A percentile compares a stretch with the other conserved stretches of the same genome.
These are phyloP conservation scores for Ivindomyrus marchei DNA, from an alignment of 2,113 vertebrate genomes.

Conservation along the genomic window DNA sequence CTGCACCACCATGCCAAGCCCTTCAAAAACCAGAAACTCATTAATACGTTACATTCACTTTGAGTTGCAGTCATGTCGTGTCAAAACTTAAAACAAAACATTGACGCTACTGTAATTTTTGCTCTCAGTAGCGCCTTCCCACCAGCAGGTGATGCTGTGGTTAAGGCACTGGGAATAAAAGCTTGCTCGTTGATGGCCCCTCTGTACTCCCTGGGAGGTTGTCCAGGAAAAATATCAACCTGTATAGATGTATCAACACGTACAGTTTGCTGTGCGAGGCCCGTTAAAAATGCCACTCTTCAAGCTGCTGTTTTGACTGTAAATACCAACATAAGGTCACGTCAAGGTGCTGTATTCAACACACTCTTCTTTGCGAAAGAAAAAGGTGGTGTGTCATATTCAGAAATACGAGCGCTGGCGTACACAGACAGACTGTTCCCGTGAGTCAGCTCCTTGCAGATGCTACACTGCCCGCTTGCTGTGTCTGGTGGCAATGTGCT, in stretches of 20 bases:
- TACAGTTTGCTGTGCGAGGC: neutral
- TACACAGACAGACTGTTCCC: neutral
- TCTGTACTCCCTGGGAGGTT: neutral
- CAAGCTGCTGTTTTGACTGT: neutral
- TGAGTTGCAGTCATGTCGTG: neutral
- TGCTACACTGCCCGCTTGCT: neutral
- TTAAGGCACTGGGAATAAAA: neutral
- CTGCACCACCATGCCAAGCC: too few relatives aligned
- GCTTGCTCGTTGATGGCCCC: neutral
- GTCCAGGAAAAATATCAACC: neutral
- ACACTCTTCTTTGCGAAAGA: neutral
- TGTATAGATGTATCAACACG: neutral
- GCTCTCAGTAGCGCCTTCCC: neutral
- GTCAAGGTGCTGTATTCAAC: slow-evolving; percentile 1
- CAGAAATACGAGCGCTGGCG: neutral
- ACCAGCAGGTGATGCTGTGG: neutral
- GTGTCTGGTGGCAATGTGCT: neutral
- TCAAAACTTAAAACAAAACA: neutral
- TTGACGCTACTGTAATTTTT: neutral
- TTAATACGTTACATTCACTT: neutral
- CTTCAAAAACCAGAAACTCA: neutral
- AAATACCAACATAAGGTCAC: slow-evolving; percentile 8
- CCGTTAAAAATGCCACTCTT: neutral
- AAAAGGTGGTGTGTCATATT: neutral
- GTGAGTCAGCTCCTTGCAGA: neutral